Percentiles rank a stretch among this genome's conserved stretches.
phyloP scores from a whole-genome alignment of 2,888 invertebrate species.

The Eristalinus aeneus region DNA sequence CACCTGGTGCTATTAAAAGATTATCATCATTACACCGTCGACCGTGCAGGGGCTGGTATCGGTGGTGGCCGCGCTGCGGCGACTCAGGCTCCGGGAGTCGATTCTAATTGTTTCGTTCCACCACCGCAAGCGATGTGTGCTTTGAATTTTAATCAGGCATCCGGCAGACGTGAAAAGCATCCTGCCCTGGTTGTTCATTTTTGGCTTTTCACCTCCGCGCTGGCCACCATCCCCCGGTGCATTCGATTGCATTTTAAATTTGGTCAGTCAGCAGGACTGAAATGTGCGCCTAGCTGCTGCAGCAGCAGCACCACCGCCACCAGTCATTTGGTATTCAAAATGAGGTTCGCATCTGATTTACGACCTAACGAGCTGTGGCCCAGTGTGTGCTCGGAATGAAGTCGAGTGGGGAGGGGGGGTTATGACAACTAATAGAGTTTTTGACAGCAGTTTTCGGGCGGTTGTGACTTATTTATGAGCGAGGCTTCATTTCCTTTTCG shows the following conservation, averaged over 20 bases:
- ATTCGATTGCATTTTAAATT: constrained; percentile 63
- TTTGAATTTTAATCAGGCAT: constrained; percentile 56
- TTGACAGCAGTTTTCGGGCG: constrained; percentile 46
- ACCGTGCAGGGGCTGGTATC: background rate
- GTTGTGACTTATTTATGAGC: constrained; percentile 58
- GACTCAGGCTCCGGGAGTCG: constrained; percentile 3
- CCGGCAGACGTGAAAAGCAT: constrained; percentile 8
- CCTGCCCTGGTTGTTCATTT: constrained; percentile 56
- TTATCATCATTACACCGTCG: constrained; percentile 58
- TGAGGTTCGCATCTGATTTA: constrained; percentile 68
- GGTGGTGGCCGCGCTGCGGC: no score
- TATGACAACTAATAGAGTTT: constrained; percentile 65
- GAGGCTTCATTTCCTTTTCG: constrained; percentile 53
- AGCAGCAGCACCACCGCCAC: background rate
- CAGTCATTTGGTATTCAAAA: constrained; percentile 67
- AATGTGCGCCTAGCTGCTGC: background rate
- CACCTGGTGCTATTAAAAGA: constrained; percentile 70
- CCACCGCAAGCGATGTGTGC: constrained; percentile 37
- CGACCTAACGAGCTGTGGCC: constrained; percentile 32
- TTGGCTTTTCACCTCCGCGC: constrained; percentile 12
- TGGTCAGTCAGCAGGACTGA: constrained; percentile 45
- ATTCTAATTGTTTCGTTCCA: constrained; percentile 67
- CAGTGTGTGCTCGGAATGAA: background rate
- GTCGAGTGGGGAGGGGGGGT: constrained; percentile 6
- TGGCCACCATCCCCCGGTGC: background rate